phyloP scores from a whole-genome alignment of 2,888 invertebrate genomes.

The Amiota minor region DNA sequence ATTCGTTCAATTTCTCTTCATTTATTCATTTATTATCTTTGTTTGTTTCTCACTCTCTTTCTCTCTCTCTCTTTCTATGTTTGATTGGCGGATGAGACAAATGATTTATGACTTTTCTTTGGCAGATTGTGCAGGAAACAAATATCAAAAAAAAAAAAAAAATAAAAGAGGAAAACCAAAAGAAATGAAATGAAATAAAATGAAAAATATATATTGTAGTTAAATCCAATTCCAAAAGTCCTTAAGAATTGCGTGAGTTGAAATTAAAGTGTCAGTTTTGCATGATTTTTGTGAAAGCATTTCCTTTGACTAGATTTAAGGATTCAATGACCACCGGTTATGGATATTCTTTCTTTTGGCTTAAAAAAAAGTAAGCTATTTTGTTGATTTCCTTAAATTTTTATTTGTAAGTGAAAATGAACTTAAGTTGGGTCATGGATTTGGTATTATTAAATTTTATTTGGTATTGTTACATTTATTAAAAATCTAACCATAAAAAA shows the following conservation, averaged over 20 bases:
- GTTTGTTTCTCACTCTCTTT: not conserved
- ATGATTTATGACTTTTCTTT: slow-evolving; percentile 35
- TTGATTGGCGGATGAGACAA: slow-evolving; percentile 32
- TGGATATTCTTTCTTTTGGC: not conserved
- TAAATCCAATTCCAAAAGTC: no score
- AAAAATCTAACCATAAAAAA: no score
- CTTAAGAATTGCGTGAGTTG: not conserved
- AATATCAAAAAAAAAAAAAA: not conserved
- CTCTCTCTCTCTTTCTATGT: slow-evolving; percentile 3
- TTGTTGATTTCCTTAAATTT: no score
- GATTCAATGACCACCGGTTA: no score
- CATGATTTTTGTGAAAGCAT: slow-evolving; percentile 12
- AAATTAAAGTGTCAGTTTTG: slow-evolving; percentile 28
- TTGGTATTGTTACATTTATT: no score
- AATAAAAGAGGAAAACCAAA: not conserved
- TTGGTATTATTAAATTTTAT: no score
- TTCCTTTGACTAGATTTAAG: no score
- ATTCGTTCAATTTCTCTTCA: no score
- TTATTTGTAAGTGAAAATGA: no score
- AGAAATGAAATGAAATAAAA: not conserved
- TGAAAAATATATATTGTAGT: no score
- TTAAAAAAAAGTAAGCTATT: not conserved
- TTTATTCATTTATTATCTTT: no score
- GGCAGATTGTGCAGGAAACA: not conserved
- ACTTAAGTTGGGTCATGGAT: no score